Evolutionary conservation across 2,888 invertebrate species (phyloP).

Genomic region (Galeopsomyia nigrocyanea): DNA sequence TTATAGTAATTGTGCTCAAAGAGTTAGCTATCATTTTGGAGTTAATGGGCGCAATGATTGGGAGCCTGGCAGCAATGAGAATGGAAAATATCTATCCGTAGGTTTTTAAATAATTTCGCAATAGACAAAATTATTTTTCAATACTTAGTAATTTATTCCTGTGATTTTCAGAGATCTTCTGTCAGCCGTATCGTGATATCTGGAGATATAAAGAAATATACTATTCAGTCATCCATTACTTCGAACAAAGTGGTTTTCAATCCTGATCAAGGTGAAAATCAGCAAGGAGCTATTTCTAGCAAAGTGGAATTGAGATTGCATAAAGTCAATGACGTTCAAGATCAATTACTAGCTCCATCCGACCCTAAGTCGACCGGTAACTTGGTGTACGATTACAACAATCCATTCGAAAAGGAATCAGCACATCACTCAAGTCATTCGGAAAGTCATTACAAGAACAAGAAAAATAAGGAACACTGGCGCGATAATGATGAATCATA

Average conservation of each 20-base stretch:
- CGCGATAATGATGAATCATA: slow-evolving; percentile 28
- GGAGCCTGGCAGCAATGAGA: slow-evolving; percentile 70
- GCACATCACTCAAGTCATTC: slow-evolving; percentile 37
- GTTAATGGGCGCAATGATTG: slow-evolving; percentile 73
- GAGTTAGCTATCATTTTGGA: slow-evolving; percentile 77
- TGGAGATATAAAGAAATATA: slow-evolving; percentile 72
- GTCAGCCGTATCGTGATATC: slow-evolving; percentile 73
- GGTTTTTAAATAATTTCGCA: slow-evolving; percentile 44
- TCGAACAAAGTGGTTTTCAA: slow-evolving; percentile 75
- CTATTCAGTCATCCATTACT: slow-evolving; percentile 77
- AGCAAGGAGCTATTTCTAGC: slow-evolving; percentile 76
- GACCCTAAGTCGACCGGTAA: slow-evolving; percentile 62
- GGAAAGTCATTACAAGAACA: slow-evolving; percentile 33
- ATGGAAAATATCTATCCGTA: slow-evolving; percentile 72
- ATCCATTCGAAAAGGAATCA: slow-evolving; percentile 51
- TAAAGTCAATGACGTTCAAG: slow-evolving; percentile 50
- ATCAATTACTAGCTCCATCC: slow-evolving; percentile 47
- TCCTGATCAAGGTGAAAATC: slow-evolving; percentile 72
- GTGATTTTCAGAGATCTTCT: slow-evolving; percentile 71
- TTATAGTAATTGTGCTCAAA: slow-evolving; percentile 75
- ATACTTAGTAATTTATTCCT: not conserved
- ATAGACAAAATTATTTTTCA: slow-evolving; percentile 3
- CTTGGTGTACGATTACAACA: slow-evolving; percentile 62
- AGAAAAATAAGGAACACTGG: slow-evolving; percentile 1
- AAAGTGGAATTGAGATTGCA: slow-evolving; percentile 72